These are phyloP conservation scores for Cosmia trapezina DNA, from an alignment of 2,888 invertebrate species.

Conservation along the genomic window DNA sequence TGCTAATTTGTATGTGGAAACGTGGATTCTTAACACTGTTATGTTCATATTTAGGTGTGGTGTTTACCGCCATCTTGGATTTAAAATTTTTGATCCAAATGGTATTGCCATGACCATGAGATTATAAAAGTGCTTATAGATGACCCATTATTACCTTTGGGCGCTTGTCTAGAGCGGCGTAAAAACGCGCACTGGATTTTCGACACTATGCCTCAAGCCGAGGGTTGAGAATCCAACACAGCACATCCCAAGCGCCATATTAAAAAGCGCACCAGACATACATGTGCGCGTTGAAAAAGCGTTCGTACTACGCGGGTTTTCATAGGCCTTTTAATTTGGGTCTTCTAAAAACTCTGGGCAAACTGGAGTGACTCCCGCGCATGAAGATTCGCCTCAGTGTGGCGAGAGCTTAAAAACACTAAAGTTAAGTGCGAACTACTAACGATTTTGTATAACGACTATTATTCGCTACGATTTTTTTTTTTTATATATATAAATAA, in stretches of 20 bases:
- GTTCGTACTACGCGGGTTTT: too few relatives aligned
- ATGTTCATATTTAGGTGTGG: constrained; percentile 19
- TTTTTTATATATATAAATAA: constrained; percentile 35
- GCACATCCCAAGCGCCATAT: too few relatives aligned
- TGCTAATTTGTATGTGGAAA: neutral
- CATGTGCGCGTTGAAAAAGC: too few relatives aligned
- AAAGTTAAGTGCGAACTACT: constrained; percentile 33
- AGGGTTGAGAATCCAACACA: too few relatives aligned
- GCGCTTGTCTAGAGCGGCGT: too few relatives aligned
- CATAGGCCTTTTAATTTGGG: neutral
- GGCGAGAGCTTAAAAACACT: constrained; percentile 1
- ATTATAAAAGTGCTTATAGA: constrained; percentile 28
- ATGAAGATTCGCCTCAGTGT: neutral
- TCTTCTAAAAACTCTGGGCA: neutral
- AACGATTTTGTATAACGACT: constrained; percentile 53
- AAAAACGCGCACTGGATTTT: too few relatives aligned
- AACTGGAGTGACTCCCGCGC: neutral
- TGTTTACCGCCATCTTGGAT: constrained; percentile 28
- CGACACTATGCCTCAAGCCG: too few relatives aligned
- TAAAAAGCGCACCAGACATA: too few relatives aligned
- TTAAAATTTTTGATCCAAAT: neutral
- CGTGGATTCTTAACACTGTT: constrained; percentile 22
- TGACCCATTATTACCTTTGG: neutral
- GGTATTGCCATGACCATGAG: constrained; percentile 35
- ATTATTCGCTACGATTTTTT: constrained; percentile 47